Base-by-base conservation (phyloP, 1,140 invertebrate genomes). In the Helicoverpa armigera region DNA sequence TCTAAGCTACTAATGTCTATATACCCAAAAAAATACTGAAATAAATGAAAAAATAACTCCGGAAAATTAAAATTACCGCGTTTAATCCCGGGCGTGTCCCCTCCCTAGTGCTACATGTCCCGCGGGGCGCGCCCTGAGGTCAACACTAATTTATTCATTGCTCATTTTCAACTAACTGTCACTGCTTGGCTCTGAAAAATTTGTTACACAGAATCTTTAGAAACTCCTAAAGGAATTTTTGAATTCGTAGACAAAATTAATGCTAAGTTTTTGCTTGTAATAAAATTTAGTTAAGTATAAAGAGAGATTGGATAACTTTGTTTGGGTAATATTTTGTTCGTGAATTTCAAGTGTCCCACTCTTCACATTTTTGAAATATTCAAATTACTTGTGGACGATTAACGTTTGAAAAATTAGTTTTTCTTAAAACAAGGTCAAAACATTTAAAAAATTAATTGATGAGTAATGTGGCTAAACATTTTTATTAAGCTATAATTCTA, bases 101-200 rank as follows among this genome's bases (percentile, higher is more conserved):
- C 10, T 78, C 63, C 29, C 75, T 78, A 78, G 23, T 14, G 23
- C 67, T 69, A 67, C 75, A 56, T 78, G 54, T 86, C 88, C 85
- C 87, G 16, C 0, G 86, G 80, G 88, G 60, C 77, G 56, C 83
- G 83, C 82, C 84, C 88, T 63, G 83, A 69, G 86, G 86, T 82
- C 73, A 67, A 9, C 76, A 56, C 86, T 89, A 87, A 89, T 88
- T 89, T 89, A 89, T 89, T 89, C 88, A 89, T 84, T 80, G 85
- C 84, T 83, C 82, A 84, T 87, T 87, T 85, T 73, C 69, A 70
- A 70, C 72, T 80, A 79, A 84, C 79, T 82, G 75, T 72, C 79
- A 54, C 53, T 67, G 65, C 51, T 35, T 13, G 0, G 31, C 35
- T 16, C 9, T 56, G 61, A 76, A 76, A 76, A 77, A 79, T 79